A percentile compares a stretch with the other conserved stretches of the same genome.
These are phyloP conservation scores for Andrena cerasifolii DNA, from an alignment of 1,140 invertebrate genomes.

Conservation along the genomic window DNA sequence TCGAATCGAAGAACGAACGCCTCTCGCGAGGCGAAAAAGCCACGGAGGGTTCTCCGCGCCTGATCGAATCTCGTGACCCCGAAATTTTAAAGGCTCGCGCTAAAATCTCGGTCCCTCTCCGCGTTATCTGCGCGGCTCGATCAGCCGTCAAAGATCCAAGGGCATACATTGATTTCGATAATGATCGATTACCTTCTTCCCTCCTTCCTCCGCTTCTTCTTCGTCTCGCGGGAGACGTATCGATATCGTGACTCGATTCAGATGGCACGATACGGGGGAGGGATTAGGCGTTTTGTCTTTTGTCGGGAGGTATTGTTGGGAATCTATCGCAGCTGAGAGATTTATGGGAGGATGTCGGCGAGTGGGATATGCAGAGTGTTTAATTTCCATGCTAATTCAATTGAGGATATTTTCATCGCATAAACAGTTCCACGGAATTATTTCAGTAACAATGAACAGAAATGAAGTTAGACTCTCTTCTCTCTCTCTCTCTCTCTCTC, in stretches of 20 bases:
- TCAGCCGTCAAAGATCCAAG: slow-evolving; percentile 46
- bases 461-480: too few species aligned
- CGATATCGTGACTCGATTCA: slow-evolving; percentile 51
- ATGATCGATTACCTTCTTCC: slow-evolving; percentile 63
- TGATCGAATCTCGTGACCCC: slow-evolving; percentile 41
- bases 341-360: background rate
- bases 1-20: slow-evolving; percentile 10
- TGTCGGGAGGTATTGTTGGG: slow-evolving; percentile 5
- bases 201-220: background rate
- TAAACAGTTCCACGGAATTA: too few species aligned
- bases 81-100: slow-evolving; percentile 33
- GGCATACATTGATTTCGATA: slow-evolving; percentile 72
- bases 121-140: slow-evolving; percentile 30
- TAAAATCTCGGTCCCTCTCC: slow-evolving; percentile 20
- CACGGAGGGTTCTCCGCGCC: background rate
- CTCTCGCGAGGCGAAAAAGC: slow-evolving; percentile 24
- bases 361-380: too few species aligned
- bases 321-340: slow-evolving; percentile 2
- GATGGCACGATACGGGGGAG: slow-evolving; percentile 22
- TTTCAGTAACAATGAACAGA: too few species aligned
- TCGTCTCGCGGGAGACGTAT: slow-evolving; percentile 4
- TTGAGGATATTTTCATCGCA: too few species aligned
- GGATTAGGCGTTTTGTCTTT: slow-evolving; percentile 10
- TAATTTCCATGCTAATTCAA: too few species aligned
- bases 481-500: too few species aligned